Evolutionary conservation across 1,140 invertebrate genomes (phyloP).

Genomic region (Drosophila leontia): DNA sequence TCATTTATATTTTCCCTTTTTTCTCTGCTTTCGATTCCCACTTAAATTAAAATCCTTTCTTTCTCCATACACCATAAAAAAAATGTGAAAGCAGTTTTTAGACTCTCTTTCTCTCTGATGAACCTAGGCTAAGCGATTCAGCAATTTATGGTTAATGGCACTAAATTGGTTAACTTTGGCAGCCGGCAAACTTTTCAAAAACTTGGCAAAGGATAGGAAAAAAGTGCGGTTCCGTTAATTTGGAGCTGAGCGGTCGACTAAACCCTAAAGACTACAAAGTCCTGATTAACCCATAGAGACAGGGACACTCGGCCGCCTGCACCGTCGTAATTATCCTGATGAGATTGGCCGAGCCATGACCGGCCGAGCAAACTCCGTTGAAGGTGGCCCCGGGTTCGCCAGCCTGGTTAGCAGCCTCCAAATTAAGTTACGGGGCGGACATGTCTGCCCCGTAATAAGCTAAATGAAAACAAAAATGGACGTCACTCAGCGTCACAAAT

Average conservation of each 20-base stretch:
- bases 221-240: conserved; percentile 56
- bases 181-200: conserved; percentile 69
- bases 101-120: background rate
- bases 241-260: conserved; percentile 59
- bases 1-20: background rate
- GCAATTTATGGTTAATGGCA: conserved; percentile 63
- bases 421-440: conserved; percentile 71
- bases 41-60: conserved; percentile 8
- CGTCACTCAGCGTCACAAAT: conserved; percentile 62
- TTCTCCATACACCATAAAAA: background rate
- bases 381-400: conserved; percentile 56
- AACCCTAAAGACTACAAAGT: conserved; percentile 63
- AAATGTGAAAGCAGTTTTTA: background rate
- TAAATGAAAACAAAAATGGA: conserved; percentile 80
- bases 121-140: conserved; percentile 54
- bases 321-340: conserved; percentile 69
- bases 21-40: background rate
- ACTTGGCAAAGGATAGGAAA: conserved; percentile 52
- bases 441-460: conserved; percentile 69
- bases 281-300: conserved; percentile 73
- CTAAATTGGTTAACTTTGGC: conserved; percentile 79
- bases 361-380: background rate
- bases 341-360: conserved; percentile 55
- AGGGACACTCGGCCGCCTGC: conserved; percentile 4
- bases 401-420: conserved; percentile 35